These are phyloP conservation scores for Oncorhynchus gorbuscha DNA, from an alignment of 2,113 vertebrate species.

Conservation along the genomic window DNA sequence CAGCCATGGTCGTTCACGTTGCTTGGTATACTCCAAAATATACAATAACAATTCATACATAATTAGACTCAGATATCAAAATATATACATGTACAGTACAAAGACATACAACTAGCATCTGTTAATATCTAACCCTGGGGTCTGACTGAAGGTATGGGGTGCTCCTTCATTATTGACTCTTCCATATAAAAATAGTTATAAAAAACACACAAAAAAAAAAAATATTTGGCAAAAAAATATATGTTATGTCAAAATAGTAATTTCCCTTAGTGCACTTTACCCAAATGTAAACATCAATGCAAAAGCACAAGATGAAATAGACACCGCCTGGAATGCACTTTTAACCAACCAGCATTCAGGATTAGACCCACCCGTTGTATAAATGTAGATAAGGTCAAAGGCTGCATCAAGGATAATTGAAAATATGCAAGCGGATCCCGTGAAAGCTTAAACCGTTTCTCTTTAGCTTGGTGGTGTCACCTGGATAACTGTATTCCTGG, in stretches of 20 bases:
- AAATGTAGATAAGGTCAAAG: conserved; percentile 10
- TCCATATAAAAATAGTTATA: no score
- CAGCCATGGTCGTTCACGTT: background rate
- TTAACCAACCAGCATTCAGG: no score
- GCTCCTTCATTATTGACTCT: conserved; percentile 13
- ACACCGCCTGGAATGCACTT: no score
- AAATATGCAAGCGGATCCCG: background rate
- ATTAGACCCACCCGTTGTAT: no score
- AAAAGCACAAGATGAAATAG: conserved; percentile 31
- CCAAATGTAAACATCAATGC: conserved; percentile 67
- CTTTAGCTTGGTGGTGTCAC: background rate
- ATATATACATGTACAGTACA: conserved; percentile 66
- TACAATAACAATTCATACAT: conserved; percentile 6
- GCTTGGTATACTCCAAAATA: background rate
- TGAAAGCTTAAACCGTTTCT: background rate
- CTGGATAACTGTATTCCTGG: background rate
- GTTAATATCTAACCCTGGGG: conserved; percentile 55
- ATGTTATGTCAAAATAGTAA: conserved; percentile 28
- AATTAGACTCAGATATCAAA: conserved; percentile 44
- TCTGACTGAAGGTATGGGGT: conserved; percentile 37
- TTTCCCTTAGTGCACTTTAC: conserved; percentile 55
- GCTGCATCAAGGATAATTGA: conserved; percentile 4
- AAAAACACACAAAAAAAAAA: no score
- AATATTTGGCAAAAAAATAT: no score
- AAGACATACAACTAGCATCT: conserved; percentile 44